A percentile compares a stretch with the other conserved stretches of the same genome.
phyloP scores from a whole-genome alignment of 2,113 vertebrate genomes.

The Rhinogobius similis region DNA sequence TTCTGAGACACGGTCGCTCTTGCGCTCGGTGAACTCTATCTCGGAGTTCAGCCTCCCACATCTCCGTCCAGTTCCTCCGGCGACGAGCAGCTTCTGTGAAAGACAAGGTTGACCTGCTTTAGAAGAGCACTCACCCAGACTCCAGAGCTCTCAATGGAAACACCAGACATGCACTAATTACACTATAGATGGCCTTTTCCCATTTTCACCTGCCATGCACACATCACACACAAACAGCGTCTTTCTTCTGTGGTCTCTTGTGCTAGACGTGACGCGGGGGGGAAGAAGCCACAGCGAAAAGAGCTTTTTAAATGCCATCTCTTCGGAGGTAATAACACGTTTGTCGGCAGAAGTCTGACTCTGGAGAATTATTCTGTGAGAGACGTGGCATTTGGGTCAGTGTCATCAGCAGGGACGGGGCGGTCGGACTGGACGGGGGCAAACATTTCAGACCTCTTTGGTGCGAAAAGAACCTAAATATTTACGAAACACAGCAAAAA shows the following conservation, averaged over 20 bases:
- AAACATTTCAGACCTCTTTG: background rate
- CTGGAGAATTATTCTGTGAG: conserved; percentile 28
- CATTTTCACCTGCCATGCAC: conserved; percentile 37
- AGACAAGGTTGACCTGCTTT: conserved; percentile 42
- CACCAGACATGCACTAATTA: conserved; percentile 56
- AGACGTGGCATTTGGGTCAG: conserved; percentile 46
- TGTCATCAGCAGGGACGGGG: conserved; percentile 14
- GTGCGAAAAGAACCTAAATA: background rate
- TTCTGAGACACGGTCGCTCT: background rate
- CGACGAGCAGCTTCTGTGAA: conserved; percentile 27
- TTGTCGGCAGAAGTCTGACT: conserved; percentile 35
- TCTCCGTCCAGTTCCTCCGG: background rate
- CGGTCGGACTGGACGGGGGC: conserved; percentile 10
- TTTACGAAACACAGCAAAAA: background rate
- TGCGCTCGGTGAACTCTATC: conserved; percentile 33
- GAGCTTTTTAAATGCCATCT: conserved; percentile 26
- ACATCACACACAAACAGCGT: conserved; percentile 39
- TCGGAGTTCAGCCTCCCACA: conserved; percentile 29
- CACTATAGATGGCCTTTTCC: conserved; percentile 41
- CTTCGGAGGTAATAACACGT: conserved; percentile 29
- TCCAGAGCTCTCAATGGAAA: conserved; percentile 19
- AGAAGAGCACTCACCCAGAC: conserved; percentile 26
- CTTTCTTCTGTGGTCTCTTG: background rate
- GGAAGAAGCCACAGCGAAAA: conserved; percentile 24
- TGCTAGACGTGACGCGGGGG: conserved; percentile 3